These are phyloP conservation scores for Brachyistius frenatus DNA, from an alignment of 2,113 vertebrate genomes.

Conservation along the genomic window DNA sequence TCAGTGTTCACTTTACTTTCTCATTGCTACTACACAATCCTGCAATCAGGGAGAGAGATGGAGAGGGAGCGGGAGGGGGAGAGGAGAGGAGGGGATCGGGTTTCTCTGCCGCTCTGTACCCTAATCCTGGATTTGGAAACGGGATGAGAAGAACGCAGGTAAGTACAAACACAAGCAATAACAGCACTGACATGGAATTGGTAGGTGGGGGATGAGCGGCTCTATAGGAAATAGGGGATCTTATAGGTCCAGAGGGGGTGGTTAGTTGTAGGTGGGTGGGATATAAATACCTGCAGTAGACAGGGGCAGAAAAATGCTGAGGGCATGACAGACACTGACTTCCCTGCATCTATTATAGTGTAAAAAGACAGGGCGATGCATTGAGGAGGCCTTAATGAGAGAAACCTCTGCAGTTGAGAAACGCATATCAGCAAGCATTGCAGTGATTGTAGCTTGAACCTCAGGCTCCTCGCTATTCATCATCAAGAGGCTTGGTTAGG, in stretches of 20 bases:
- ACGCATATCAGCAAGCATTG: constrained; percentile 31
- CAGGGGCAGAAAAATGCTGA: constrained; percentile 79
- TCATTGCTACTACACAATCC: constrained; percentile 28
- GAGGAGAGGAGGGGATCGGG: constrained; percentile 61
- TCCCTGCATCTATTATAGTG: constrained; percentile 20
- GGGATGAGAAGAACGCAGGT: constrained; percentile 71
- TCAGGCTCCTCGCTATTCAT: constrained; percentile 47
- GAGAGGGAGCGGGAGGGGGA: constrained; percentile 28
- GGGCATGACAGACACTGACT: constrained; percentile 70
- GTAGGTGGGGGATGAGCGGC: constrained; percentile 81
- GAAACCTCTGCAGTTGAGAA: constrained; percentile 20
- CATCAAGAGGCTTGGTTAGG: constrained; percentile 27
- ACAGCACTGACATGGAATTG: constrained; percentile 80
- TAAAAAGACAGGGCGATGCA: constrained; percentile 24
- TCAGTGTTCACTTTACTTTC: constrained; percentile 29
- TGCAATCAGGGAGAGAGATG: constrained; percentile 54
- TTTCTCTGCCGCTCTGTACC: constrained; percentile 75
- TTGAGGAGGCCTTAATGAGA: constrained; percentile 32
- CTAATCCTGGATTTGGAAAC: constrained; percentile 81
- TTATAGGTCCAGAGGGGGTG: constrained; percentile 89
- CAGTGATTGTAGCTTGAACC: constrained; percentile 31
- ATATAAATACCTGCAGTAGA: constrained; percentile 96
- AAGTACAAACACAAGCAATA: constrained; percentile 73
- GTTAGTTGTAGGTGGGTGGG: constrained; percentile 55
- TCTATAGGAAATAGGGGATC: constrained; percentile 77